These are phyloP conservation scores for Phainopepla nitens DNA, from an alignment of 2,113 vertebrate species.

Conservation along the genomic window DNA sequence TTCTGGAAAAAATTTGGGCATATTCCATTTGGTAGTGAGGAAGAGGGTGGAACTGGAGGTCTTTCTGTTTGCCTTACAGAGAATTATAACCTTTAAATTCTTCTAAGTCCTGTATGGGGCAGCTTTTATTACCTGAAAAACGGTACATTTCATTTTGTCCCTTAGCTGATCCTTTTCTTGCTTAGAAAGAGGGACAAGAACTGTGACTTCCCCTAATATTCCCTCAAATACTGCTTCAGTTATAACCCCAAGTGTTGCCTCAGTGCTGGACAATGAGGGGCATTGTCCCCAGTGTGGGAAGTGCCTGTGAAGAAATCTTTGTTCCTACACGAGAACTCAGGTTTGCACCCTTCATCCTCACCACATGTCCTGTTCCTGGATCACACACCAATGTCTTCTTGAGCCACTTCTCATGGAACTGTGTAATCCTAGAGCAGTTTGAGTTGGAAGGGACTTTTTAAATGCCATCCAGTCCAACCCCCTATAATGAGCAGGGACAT, in stretches of 20 bases:
- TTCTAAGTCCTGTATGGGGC: background rate
- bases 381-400: background rate
- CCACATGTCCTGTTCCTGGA: background rate
- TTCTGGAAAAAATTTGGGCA: background rate
- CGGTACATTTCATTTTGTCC: background rate
- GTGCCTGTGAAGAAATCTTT: background rate
- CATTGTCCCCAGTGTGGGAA: background rate
- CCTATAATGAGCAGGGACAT: background rate
- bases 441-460: background rate
- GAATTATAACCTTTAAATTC: background rate
- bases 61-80: background rate
- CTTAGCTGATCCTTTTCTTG: background rate
- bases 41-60: background rate
- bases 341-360: background rate
- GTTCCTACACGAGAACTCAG: accelerated
- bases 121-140: background rate
- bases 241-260: background rate
- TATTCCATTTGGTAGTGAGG: background rate
- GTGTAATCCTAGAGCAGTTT: no score
- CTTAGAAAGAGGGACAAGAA: background rate
- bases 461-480: background rate
- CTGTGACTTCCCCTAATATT: background rate
- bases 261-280: background rate
- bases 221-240: background rate
- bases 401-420: background rate